phyloP scores from a whole-genome alignment of 2,797 vertebrate genomes.

The Pseudotriccus pelzelni region DNA sequence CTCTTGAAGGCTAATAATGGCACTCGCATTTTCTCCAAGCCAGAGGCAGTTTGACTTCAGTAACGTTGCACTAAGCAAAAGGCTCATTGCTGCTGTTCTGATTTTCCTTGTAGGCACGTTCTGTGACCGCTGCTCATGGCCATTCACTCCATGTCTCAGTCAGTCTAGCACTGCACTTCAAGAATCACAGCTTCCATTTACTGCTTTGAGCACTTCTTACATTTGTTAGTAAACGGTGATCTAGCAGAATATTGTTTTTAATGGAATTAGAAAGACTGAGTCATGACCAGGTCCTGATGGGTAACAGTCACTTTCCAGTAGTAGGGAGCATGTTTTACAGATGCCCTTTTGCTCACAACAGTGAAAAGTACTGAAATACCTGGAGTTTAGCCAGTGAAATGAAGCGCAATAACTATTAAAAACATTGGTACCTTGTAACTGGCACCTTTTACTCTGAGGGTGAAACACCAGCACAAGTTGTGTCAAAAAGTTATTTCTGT shows the following conservation, averaged over 20 bases:
- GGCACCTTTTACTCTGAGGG: background rate
- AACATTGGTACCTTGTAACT: background rate
- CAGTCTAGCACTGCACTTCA: background rate
- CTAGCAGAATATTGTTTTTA: background rate
- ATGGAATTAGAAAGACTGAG: background rate
- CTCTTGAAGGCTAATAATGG: background rate
- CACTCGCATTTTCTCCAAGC: background rate
- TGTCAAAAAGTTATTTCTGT: background rate
- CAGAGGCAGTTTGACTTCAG: background rate
- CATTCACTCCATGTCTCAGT: background rate
- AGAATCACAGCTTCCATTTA: background rate
- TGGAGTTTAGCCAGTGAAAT: background rate
- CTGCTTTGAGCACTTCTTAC: background rate
- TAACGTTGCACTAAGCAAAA: background rate
- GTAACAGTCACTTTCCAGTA: background rate
- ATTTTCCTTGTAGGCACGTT: background rate
- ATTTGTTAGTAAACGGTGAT: background rate
- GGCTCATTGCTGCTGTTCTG: background rate
- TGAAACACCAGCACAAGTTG: background rate
- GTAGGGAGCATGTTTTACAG: background rate
- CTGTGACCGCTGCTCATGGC: background rate
- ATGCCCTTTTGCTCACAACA: background rate
- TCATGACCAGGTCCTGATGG: background rate
- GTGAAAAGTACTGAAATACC: background rate
- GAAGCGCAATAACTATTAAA: background rate